Base-by-base conservation (phyloP, 2,113 vertebrate species). In the Python bivittatus region DNA sequence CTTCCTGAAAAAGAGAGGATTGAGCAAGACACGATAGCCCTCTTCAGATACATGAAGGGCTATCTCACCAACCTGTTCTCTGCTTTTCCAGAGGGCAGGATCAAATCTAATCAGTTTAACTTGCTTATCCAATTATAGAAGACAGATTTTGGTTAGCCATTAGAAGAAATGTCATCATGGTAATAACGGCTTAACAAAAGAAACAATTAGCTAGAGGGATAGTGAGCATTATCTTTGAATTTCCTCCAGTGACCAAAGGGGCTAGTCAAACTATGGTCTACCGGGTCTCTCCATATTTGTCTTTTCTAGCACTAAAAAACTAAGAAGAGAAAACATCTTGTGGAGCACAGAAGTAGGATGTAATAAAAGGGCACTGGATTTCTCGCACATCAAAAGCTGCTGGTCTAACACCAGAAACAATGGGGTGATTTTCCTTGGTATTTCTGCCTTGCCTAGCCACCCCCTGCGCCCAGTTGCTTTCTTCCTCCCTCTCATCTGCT, bases 401-500 rank as follows among this genome's bases (percentile, higher is more conserved):
- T 53, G 29, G 17, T 22, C 86, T 27, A 52, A 29, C 10, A 60
- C 53, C 27, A 42, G 38, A 25, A 44, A 84, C 7, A 33, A 56
- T 56, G 42, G 29, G 42, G 12, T 17, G 23, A 84, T 84, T 88
- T 88, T 33, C 54, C 8, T 12, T 22, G 3, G 12, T 4, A n/a
- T n/a, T n/a, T 48, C 58, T 20, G 29, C n/a, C n/a, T 33, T 10
- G 15, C 22, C 8, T n/a, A 0, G 1, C 22, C 25, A 54, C 60
- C 5, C 56, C n/a, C 25, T 10, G 4, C 7, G 23, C 85, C n/a
- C 61, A 8, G 87, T 92, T 95, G 93, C 91, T 94, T n/a, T 48
- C 87, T 88, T 53, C 27, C 72, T 93, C 92, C 86, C 86, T 42
- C 44, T 94, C 10, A 0, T 93, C 92, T 95, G 92, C 88, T 94